Evolutionary conservation across 2,888 invertebrate species (phyloP).

Genomic region (Netelia inedita): DNA sequence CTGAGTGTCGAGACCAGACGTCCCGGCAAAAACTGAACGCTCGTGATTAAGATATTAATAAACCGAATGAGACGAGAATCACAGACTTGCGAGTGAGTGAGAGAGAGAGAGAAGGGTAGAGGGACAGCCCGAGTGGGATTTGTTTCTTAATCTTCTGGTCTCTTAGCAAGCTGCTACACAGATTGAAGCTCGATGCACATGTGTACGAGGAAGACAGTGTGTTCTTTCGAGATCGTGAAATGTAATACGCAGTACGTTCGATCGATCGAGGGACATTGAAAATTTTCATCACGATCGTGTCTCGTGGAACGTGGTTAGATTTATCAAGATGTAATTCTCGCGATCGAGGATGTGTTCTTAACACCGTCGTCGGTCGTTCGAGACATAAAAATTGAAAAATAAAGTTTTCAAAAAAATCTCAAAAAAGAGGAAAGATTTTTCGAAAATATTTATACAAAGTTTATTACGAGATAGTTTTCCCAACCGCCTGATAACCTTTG

Average conservation of each 20-base stretch:
- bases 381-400: background rate
- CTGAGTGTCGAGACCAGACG: constrained; percentile 66
- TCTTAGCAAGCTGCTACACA: constrained; percentile 20
- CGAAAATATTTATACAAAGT: too few relatives aligned
- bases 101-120: too few relatives aligned
- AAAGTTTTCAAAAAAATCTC: background rate
- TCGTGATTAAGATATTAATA: constrained; percentile 75
- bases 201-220: background rate
- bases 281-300: constrained; percentile 62
- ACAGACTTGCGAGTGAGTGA: constrained; percentile 44
- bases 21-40: constrained; percentile 67
- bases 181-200: constrained; percentile 11
- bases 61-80: constrained; percentile 56
- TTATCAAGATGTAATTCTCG: constrained; percentile 51
- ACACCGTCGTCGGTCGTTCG: background rate
- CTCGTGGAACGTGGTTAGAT: constrained; percentile 49
- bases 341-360: constrained; percentile 14
- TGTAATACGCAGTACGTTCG: constrained; percentile 25
- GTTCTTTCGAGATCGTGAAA: constrained; percentile 20
- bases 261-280: constrained; percentile 42
- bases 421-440: background rate
- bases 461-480: too few relatives aligned
- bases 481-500: too few relatives aligned
- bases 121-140: constrained; percentile 49
- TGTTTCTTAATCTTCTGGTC: constrained; percentile 67